phyloP scores from a whole-genome alignment of 2,797 vertebrate species.

The Melanotaenia parkinsoni region DNA sequence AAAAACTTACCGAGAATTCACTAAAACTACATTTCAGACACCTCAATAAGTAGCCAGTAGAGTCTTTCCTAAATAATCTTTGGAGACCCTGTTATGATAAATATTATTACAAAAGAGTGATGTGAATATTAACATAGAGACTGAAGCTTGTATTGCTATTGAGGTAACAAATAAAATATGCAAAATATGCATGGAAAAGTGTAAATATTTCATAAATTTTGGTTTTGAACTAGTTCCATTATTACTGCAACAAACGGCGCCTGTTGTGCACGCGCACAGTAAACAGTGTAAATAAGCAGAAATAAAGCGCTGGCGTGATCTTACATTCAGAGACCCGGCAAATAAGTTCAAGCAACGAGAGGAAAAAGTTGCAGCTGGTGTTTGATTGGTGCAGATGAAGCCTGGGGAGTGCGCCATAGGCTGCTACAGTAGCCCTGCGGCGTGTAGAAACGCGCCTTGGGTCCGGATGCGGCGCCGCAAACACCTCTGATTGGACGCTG shows the following conservation, averaged over 20 bases:
- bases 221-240: background rate
- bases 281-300: constrained; percentile 5
- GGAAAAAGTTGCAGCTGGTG: constrained; percentile 44
- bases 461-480: constrained; percentile 73
- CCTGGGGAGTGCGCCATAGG: constrained; percentile 62
- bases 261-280: background rate
- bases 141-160: background rate
- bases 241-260: background rate
- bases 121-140: background rate
- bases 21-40: background rate
- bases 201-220: background rate
- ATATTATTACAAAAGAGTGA: background rate
- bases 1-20: background rate
- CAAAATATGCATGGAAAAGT: background rate
- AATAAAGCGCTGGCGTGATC: background rate
- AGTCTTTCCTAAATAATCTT: background rate
- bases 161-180: background rate
- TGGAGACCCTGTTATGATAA: background rate
- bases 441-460: constrained; percentile 44
- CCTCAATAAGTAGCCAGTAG: background rate
- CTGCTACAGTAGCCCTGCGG: constrained; percentile 62
- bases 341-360: constrained; percentile 2
- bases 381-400: constrained; percentile 72
- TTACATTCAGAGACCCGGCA: constrained; percentile 5
- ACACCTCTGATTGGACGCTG: constrained; percentile 69